Conservation (phyloP, 2,888 invertebrate genomes). For the Thera obeliscata region DNA sequence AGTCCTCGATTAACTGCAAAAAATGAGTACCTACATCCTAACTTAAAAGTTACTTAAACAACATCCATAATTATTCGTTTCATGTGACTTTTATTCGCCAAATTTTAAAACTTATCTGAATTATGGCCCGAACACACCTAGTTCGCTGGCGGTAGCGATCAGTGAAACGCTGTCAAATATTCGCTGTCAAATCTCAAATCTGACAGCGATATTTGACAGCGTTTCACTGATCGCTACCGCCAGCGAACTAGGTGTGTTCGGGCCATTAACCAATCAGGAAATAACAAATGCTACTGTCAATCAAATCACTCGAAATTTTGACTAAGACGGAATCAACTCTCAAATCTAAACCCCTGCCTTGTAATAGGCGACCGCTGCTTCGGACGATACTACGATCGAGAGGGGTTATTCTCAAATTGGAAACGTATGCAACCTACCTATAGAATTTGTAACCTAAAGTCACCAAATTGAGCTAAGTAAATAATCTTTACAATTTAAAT, state of each 20-base stretch:
- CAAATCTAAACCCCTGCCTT: constrained; percentile 38
- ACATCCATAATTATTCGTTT: constrained; percentile 19
- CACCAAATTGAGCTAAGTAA: constrained; percentile 76
- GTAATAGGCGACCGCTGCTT: background rate
- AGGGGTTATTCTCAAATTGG: constrained; percentile 55
- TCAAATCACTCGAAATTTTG: constrained; percentile 67
- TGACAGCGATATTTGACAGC: too few relatives aligned
- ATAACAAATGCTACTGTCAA: constrained; percentile 53
- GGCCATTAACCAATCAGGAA: constrained; percentile 39
- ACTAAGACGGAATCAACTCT: constrained; percentile 73
- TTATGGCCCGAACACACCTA: too few relatives aligned
- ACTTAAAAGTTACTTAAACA: constrained; percentile 33
- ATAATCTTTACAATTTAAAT: constrained; percentile 49
- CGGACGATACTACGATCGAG: background rate
- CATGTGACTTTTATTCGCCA: constrained; percentile 18
- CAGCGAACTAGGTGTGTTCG: too few relatives aligned
- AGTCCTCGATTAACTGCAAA: background rate
- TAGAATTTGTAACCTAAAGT: constrained; percentile 72
- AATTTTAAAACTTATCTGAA: constrained; percentile 32
- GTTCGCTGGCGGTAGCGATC: too few relatives aligned
- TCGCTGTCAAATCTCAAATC: too few relatives aligned
- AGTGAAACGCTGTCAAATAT: too few relatives aligned
- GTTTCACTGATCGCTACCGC: too few relatives aligned
- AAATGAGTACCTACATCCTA: constrained; percentile 53
- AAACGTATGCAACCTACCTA: constrained; percentile 69